A percentile compares a stretch with the other conserved stretches of the same genome.
These are phyloP conservation scores for Rotaria macrura DNA, from an alignment of 2,888 invertebrate genomes.

Conservation along the genomic window DNA sequence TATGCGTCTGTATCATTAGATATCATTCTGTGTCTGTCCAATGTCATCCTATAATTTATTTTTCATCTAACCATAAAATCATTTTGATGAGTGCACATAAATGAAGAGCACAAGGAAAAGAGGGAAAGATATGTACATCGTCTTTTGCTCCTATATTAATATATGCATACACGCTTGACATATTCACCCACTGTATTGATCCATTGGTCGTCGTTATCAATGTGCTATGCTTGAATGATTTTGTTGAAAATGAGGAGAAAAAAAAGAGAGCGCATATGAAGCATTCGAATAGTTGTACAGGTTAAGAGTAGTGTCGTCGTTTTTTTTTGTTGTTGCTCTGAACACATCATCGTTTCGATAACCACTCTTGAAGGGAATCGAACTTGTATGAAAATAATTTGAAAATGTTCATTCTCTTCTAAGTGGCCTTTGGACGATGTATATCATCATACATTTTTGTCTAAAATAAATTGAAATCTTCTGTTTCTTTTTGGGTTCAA, in stretches of 20 bases:
- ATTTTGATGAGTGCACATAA: background rate
- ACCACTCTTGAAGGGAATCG: background rate
- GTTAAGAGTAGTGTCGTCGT: background rate
- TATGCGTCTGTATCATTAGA: background rate
- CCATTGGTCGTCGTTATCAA: background rate
- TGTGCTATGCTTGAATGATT: background rate
- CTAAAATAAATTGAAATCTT: background rate
- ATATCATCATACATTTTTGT: background rate
- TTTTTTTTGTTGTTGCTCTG: background rate
- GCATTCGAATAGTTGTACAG: background rate
- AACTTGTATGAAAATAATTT: background rate
- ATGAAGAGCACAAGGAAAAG: background rate
- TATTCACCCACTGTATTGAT: background rate
- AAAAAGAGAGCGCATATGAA: background rate
- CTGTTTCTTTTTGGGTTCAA: background rate
- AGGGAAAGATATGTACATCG: background rate
- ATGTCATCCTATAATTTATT: background rate
- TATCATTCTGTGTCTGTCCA: background rate
- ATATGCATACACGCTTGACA: background rate
- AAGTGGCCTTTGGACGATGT: background rate
- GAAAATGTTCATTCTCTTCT: slow-evolving; percentile 3
- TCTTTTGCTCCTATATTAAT: background rate
- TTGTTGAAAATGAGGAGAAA: background rate
- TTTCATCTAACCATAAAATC: background rate
- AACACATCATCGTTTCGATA: background rate